Conservation (phyloP, 2,888 invertebrate genomes). For the Halictus quadricinctus region DNA sequence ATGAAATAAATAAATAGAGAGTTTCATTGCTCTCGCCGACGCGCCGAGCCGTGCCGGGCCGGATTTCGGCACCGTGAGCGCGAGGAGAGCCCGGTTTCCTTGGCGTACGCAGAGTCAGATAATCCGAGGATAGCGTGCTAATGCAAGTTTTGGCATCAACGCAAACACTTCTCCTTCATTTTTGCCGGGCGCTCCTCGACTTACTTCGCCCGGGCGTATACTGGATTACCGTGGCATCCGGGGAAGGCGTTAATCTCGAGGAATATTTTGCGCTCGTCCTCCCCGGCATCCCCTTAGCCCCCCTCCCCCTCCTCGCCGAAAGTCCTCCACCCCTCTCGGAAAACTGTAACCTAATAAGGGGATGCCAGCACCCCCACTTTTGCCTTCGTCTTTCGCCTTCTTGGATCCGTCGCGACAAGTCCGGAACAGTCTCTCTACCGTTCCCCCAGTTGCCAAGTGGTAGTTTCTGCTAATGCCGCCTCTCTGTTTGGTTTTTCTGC, state of each 20-base stretch:
- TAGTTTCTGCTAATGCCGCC: constrained; percentile 77
- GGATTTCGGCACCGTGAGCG: constrained; percentile 46
- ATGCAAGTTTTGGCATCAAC: constrained; percentile 80
- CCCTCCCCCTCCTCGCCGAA: background rate
- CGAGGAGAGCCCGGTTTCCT: constrained; percentile 41
- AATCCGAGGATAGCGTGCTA: constrained; percentile 78
- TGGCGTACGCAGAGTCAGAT: constrained; percentile 67
- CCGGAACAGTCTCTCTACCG: constrained; percentile 53
- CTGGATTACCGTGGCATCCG: constrained; percentile 76
- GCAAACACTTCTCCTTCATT: constrained; percentile 78
- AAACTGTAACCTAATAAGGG: constrained; percentile 79
- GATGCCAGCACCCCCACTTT: constrained; percentile 39
- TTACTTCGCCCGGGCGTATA: constrained; percentile 65
- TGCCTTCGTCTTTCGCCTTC: constrained; percentile 33
- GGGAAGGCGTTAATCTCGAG: constrained; percentile 78
- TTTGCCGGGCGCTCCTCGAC: constrained; percentile 70
- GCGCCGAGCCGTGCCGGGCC: background rate
- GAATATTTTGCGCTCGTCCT: constrained; percentile 74
- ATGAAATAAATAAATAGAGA: constrained; percentile 54
- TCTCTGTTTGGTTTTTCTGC: constrained; percentile 36
- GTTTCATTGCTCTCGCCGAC: constrained; percentile 30
- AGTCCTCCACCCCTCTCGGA: constrained; percentile 56
- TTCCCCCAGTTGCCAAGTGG: constrained; percentile 73
- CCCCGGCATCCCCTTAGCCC: constrained; percentile 44
- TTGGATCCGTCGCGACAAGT: constrained; percentile 60